Conservation (phyloP, 2,888 invertebrate genomes). For the Scaptomyza cyrtandrae region DNA sequence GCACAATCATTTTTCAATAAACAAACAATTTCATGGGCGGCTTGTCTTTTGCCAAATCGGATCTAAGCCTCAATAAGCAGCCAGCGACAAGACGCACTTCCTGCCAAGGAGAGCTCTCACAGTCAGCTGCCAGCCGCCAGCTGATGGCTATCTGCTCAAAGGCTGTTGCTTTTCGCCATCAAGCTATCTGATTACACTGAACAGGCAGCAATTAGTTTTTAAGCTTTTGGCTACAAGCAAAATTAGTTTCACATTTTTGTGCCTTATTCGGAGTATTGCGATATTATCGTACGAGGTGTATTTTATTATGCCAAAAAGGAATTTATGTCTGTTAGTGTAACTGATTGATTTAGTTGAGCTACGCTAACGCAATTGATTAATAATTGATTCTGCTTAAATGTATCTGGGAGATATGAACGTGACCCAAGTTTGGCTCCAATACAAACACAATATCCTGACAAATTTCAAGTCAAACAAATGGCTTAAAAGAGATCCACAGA, state of each 20-base stretch:
- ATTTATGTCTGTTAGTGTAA: slow-evolving; percentile 30
- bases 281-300: no score
- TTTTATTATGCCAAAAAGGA: no score
- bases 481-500: slow-evolving; percentile 61
- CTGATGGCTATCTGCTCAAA: slow-evolving; percentile 63
- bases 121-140: slow-evolving; percentile 7
- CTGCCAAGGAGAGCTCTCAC: slow-evolving; percentile 30
- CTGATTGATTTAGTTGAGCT: slow-evolving; percentile 51
- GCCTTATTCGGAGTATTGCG: no score
- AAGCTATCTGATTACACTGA: slow-evolving; percentile 58
- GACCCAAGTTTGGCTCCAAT: slow-evolving; percentile 24
- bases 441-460: slow-evolving; percentile 63
- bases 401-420: slow-evolving; percentile 44
- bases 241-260: neutral
- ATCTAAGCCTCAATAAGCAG: slow-evolving; percentile 80
- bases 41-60: slow-evolving; percentile 78
- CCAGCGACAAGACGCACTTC: slow-evolving; percentile 79
- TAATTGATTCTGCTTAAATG: slow-evolving; percentile 56
- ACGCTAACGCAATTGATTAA: slow-evolving; percentile 63
- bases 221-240: neutral
- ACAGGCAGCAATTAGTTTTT: slow-evolving; percentile 22
- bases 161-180: slow-evolving; percentile 41
- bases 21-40: slow-evolving; percentile 80
- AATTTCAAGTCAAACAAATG: slow-evolving; percentile 77
- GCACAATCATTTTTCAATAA: slow-evolving; percentile 80